phyloP scores from a whole-genome alignment of 2,888 invertebrate genomes.

The Diplolepis rosae region DNA sequence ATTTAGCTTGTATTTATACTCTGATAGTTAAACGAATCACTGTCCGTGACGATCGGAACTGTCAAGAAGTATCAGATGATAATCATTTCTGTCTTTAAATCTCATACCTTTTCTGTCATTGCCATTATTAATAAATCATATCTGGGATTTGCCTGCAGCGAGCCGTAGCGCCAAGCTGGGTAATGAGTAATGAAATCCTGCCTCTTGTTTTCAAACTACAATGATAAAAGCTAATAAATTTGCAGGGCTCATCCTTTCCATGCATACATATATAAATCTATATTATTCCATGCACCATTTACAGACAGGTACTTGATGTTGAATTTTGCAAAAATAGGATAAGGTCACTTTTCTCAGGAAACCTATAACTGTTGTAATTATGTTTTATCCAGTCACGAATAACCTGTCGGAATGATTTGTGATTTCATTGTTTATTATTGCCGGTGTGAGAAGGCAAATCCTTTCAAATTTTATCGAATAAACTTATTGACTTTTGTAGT shows the following conservation, averaged over 20 bases:
- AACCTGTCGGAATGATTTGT: constrained; percentile 7
- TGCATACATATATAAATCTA: too few relatives aligned
- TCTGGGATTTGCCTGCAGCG: background rate
- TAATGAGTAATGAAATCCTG: background rate
- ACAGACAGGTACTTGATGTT: background rate
- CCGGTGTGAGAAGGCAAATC: constrained; percentile 14
- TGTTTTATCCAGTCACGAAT: background rate
- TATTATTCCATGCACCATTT: too few relatives aligned
- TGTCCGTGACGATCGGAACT: constrained; percentile 12
- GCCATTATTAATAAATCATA: constrained; percentile 26
- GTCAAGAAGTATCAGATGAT: constrained; percentile 19
- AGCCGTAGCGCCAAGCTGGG: too few relatives aligned
- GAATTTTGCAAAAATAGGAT: background rate
- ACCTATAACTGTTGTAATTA: constrained; percentile 7
- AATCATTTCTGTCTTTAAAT: constrained; percentile 22
- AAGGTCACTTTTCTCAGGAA: background rate
- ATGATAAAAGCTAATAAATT: too few relatives aligned
- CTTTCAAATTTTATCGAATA: constrained; percentile 1
- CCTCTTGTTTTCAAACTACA: background rate
- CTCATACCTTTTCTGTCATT: constrained; percentile 7
- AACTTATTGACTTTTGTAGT: background rate
- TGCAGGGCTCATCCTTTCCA: background rate
- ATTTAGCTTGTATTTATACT: background rate
- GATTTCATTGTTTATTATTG: constrained; percentile 5
- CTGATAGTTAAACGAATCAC: constrained; percentile 6